phyloP scores from a whole-genome alignment of 1,140 invertebrate species.

The Tenebrio molitor region DNA sequence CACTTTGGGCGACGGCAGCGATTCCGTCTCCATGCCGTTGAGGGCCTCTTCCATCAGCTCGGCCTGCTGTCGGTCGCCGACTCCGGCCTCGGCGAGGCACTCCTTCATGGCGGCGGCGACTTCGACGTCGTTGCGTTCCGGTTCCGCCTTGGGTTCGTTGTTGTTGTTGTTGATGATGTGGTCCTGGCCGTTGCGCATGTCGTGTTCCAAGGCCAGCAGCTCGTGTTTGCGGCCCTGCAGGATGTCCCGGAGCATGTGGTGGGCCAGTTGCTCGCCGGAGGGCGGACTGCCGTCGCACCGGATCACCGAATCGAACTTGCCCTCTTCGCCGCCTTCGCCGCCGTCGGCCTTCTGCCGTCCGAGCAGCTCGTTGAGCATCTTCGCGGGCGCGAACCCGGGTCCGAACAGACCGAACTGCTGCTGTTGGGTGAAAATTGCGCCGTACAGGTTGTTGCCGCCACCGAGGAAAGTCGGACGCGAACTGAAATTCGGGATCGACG shows the following conservation, averaged over 20 bases:
- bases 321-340: slow-evolving; percentile 66
- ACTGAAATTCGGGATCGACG: slow-evolving; percentile 88
- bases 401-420: slow-evolving; percentile 84
- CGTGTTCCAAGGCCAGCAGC: slow-evolving; percentile 75
- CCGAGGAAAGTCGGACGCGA: slow-evolving; percentile 87
- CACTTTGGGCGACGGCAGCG: slow-evolving; percentile 77
- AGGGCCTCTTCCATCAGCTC: slow-evolving; percentile 71
- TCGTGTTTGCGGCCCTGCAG: slow-evolving; percentile 86
- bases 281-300: slow-evolving; percentile 67
- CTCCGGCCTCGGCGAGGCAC: slow-evolving; percentile 71
- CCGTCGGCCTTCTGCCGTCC: slow-evolving; percentile 75
- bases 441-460: slow-evolving; percentile 80
- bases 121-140: slow-evolving; percentile 75
- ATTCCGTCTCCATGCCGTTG: slow-evolving; percentile 78
- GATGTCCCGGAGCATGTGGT: slow-evolving; percentile 87
- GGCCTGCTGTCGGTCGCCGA: slow-evolving; percentile 69
- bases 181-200: slow-evolving; percentile 68
- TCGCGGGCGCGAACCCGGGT: slow-evolving; percentile 83
- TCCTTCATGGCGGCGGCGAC: slow-evolving; percentile 75
- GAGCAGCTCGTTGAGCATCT: slow-evolving; percentile 87
- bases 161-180: slow-evolving; percentile 70
- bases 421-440: slow-evolving; percentile 82
- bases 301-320: slow-evolving; percentile 61
- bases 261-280: slow-evolving; percentile 77
- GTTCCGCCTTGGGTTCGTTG: slow-evolving; percentile 66